Evolutionary conservation across 2,888 invertebrate species (phyloP), one percentile per base, ranked within the genome.

Genomic region (Limnephilus marmoratus): DNA sequence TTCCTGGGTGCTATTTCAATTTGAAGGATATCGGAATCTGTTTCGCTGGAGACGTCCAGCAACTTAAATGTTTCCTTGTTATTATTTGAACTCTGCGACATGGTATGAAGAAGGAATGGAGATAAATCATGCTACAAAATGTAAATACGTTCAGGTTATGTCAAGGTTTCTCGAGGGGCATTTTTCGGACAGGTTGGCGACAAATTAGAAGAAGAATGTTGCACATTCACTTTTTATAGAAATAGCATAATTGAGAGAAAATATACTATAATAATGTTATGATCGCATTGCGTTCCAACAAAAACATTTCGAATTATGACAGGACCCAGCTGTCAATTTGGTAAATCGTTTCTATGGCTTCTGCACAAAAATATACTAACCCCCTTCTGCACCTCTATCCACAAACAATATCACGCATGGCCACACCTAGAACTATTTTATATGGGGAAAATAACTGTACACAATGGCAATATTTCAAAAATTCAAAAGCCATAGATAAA

Each of bases 31-130:
- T 97, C 97, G 0, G 97, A 97, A 85, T 96, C 97, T 93, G 96
- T 97, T 93, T 97, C 97, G 92, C 97, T 97, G 90, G 97, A 96
- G 93, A 97, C 94, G 94, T 97, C 97, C 94, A 97, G 94, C 86
- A 97, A 96, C 94, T 97, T 96, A 94, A 97, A 97, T 94, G 97
- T 97, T 95, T 97, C 97, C 94, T 97, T 97, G 94, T 96, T 96
- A 94, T 95, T 95, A 95, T 95, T 96, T 82, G 93, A 82, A 88
- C 83, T 93, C 31, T 91, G 86, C 49, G 93, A 91, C 93, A 93
- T 93, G 82, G 83, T 92, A 91, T 88, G 83, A 37, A 86, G 49
- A 29, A 89, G 41, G 53, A 91, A 45, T 34, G 53, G 81, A 41
- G 85, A 90, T 86, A 90, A 90, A 90, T 87, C 92, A 90, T 92